These are phyloP conservation scores for Acanthopleura granulata DNA, from an alignment of 2,888 invertebrate species.

Conservation along the genomic window DNA sequence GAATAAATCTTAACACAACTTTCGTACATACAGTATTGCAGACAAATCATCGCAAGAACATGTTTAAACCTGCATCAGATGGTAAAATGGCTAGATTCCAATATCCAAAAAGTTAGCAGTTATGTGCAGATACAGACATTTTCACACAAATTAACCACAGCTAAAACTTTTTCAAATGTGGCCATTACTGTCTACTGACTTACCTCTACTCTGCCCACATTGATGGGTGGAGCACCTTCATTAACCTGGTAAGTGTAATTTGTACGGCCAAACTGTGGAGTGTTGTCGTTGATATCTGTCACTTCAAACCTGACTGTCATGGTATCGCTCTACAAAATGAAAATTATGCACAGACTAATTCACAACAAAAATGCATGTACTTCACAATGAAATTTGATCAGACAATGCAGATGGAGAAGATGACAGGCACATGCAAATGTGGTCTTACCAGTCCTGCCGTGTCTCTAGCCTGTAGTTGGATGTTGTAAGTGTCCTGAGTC, in stretches of 20 bases:
- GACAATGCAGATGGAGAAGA: too few relatives aligned
- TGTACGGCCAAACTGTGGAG: not conserved
- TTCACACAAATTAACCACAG: too few relatives aligned
- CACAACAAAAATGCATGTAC: not conserved
- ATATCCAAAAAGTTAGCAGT: too few relatives aligned
- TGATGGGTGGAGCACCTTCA: not conserved
- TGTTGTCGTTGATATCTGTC: constrained; percentile 20
- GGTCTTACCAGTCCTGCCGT: constrained; percentile 10
- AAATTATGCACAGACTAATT: not conserved
- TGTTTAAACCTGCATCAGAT: too few relatives aligned
- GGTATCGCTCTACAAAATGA: not conserved
- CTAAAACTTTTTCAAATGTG: too few relatives aligned
- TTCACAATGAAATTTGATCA: not conserved
- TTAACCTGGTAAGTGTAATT: not conserved
- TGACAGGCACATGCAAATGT: not conserved
- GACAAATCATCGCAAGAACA: too few relatives aligned
- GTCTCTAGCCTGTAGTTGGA: not conserved
- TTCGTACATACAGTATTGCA: too few relatives aligned
- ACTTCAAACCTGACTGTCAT: not conserved
- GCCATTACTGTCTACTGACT: too few relatives aligned
- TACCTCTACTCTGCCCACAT: constrained; percentile 10
- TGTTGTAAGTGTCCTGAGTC: not conserved
- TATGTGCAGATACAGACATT: too few relatives aligned
- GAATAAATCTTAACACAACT: too few relatives aligned
- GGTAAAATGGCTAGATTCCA: too few relatives aligned